A percentile compares a stretch with the other conserved stretches of the same genome.
phyloP scores from a whole-genome alignment of 2,113 vertebrate species.

The Isichthys henryi region DNA sequence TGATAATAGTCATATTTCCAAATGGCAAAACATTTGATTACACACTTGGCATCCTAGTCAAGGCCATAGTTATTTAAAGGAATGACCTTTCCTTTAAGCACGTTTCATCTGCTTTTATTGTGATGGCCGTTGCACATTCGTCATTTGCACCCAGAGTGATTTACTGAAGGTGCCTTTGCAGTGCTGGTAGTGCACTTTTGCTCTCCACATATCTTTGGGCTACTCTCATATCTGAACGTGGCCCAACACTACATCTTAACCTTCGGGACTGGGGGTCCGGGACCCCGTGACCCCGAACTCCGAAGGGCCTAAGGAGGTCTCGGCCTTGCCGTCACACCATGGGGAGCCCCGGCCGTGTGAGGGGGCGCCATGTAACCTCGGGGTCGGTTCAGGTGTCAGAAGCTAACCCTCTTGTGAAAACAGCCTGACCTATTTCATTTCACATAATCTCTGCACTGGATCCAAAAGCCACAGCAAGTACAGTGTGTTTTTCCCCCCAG shows the following conservation, averaged over 20 bases:
- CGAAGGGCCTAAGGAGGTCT: constrained; percentile 19
- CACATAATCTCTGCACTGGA: constrained; percentile 15
- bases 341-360: constrained; percentile 43
- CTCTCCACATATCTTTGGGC: neutral
- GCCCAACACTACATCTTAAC: neutral
- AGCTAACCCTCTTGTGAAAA: constrained; percentile 28
- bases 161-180: neutral
- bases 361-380: constrained; percentile 46
- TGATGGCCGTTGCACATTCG: neutral
- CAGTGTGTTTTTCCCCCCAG: constrained; percentile 1
- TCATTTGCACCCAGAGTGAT: neutral
- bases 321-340: constrained; percentile 43
- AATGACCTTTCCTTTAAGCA: constrained; percentile 1
- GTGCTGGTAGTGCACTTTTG: neutral
- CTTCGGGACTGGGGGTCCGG: neutral
- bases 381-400: constrained; percentile 43
- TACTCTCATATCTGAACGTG: neutral
- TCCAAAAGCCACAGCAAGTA: neutral
- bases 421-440: constrained; percentile 36
- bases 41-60: constrained; percentile 6
- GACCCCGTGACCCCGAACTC: neutral
- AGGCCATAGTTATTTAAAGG: constrained; percentile 1
- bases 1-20: neutral
- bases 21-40: constrained; percentile 3
- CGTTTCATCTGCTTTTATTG: neutral